Evolutionary conservation across 2,113 vertebrate genomes (phyloP).

Genomic region (Naja naja): DNA sequence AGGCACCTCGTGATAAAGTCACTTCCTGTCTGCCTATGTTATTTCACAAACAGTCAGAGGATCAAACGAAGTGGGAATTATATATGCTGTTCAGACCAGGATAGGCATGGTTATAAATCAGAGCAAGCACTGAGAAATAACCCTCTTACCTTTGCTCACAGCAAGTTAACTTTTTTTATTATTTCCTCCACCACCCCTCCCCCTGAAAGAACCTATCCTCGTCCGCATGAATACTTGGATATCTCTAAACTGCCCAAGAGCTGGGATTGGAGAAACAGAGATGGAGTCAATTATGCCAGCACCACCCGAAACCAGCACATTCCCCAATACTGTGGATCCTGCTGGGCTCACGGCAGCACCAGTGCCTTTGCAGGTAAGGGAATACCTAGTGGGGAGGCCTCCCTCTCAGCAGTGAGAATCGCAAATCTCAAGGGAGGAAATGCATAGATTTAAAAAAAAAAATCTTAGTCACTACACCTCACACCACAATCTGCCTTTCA

Average conservation of each 20-base stretch:
- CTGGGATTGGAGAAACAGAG: slow-evolving; percentile 92
- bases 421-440: background rate
- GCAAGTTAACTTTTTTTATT: accelerated
- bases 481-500: background rate
- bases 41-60: too few relatives aligned
- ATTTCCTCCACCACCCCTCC: accelerated
- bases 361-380: slow-evolving; percentile 89
- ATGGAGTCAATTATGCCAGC: slow-evolving; percentile 85
- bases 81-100: background rate
- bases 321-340: slow-evolving; percentile 96
- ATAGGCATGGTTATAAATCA: too few relatives aligned
- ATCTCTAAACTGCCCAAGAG: slow-evolving; percentile 70
- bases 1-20: background rate
- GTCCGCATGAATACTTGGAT: slow-evolving; percentile 82
- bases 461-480: background rate
- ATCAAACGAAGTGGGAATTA: background rate
- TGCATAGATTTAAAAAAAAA: background rate
- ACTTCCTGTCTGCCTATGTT: background rate
- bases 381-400: too few relatives aligned
- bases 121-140: too few relatives aligned
- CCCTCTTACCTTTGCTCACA: background rate
- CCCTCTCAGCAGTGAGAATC: background rate
- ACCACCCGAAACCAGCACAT: slow-evolving; percentile 97
- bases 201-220: slow-evolving; percentile 70
- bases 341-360: slow-evolving; percentile 96